These are phyloP conservation scores for Papilio xuthus DNA, from an alignment of 1,140 invertebrate species.

Conservation along the genomic window DNA sequence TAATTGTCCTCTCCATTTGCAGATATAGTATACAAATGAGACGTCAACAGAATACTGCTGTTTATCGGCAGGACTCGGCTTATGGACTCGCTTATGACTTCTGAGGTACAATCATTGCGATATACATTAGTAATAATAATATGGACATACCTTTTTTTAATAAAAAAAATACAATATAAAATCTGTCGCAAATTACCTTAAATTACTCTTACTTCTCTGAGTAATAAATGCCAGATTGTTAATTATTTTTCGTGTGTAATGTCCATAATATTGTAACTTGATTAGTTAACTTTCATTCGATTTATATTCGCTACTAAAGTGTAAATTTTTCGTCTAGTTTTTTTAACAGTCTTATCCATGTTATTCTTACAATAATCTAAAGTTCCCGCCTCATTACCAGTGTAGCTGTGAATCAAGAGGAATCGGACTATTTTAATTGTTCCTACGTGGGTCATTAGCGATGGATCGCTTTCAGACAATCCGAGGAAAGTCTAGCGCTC, in stretches of 20 bases:
- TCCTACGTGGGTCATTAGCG: conserved; percentile 39
- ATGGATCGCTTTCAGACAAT: conserved; percentile 36
- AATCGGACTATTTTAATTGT: conserved; percentile 38
- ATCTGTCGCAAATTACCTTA: background rate
- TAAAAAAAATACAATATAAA: background rate
- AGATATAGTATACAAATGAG: conserved; percentile 14
- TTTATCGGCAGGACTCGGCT: conserved; percentile 32
- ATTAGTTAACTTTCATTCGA: too few species aligned
- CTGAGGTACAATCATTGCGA: conserved; percentile 37
- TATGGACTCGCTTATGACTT: conserved; percentile 35
- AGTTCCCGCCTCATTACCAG: conserved; percentile 36
- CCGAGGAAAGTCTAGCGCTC: conserved; percentile 21
- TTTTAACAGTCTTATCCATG: conserved; percentile 7
- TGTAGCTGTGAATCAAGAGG: conserved; percentile 38
- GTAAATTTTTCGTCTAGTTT: background rate
- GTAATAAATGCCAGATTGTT: too few species aligned
- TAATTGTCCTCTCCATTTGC: conserved; percentile 14
- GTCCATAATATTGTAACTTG: too few species aligned
- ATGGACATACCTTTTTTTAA: conserved; percentile 16
- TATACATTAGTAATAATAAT: conserved; percentile 31
- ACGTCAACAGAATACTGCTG: background rate
- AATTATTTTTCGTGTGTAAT: too few species aligned
- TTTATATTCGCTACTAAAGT: background rate
- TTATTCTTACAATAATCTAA: conserved; percentile 17
- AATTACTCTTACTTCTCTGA: too few species aligned